Evolutionary conservation across 2,888 invertebrate genomes (phyloP), one percentile per base, ranked within the genome.

Genomic region (Chrysopilus asiliformis): DNA sequence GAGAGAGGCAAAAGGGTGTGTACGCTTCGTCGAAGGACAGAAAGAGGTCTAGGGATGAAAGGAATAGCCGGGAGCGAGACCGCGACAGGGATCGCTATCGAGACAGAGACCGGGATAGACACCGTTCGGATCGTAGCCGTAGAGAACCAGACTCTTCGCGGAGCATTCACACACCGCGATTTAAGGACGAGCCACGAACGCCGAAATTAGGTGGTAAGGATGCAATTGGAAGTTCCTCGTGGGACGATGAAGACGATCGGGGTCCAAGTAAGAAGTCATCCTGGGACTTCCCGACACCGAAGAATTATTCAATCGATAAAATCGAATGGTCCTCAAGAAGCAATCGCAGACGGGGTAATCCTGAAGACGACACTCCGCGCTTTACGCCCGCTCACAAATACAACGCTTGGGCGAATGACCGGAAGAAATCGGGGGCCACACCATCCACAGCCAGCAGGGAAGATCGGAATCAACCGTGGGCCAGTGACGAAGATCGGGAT

Each of bases 221-320:
- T 50, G 70, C 74, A 2, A 71, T 79, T 1, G 72, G 72, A 1
- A 60, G 67, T 22, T 55, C 55, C 30, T 50, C 60, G 1, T 64
- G 63, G 62, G 86, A 85, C 44, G 86, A 86, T 45, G 81, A 82
- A 32, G 63, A 63, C 25, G 56, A 56, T 8, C 45, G 47, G 7
- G 68, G 67, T 20, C 67, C 70, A 4, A 70, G 68, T 24, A 74
- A 72, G 39, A 78, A 74, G 48, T 91, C 91, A 1, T 76, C 79
- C 34, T 95, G 94, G 94, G 94, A 94, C 62, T 78, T 85, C 54
- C 90, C 91, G 0, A 93, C 93, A 0, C 94, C 93, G 0, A 68
- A 72, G 47, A 66, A 72, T 1, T 57, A 53, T 40, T 50, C 52
- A 25, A 62, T 63, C 49, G 71, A 52, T 58, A 65, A 39, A 51